A percentile compares a stretch with the other conserved stretches of the same genome.
These are phyloP conservation scores for Oceanodroma tethys DNA, from an alignment of 2,113 vertebrate species.

Conservation along the genomic window DNA sequence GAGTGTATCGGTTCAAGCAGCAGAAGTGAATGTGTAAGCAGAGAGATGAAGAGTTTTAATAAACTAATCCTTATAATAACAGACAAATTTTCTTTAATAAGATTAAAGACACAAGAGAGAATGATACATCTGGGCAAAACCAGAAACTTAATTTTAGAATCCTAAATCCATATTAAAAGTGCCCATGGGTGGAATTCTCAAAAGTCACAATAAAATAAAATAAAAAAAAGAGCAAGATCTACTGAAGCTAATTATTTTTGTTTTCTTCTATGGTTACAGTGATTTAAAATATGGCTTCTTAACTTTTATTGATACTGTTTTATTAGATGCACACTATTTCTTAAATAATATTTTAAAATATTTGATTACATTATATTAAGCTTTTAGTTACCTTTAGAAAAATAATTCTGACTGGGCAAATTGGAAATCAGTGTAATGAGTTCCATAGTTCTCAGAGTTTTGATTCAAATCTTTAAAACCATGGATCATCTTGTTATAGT, in stretches of 20 bases:
- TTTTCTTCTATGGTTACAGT: not conserved
- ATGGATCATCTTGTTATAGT: not conserved
- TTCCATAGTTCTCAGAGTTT: not conserved
- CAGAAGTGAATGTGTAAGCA: not conserved
- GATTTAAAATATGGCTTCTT: not conserved
- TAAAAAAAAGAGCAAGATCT: not conserved
- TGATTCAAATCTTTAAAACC: not conserved
- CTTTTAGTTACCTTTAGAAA: not conserved
- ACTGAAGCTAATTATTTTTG: not conserved
- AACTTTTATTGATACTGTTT: not conserved
- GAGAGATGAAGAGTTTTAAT: not conserved
- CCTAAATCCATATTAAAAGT: not conserved
- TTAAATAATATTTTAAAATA: not conserved
- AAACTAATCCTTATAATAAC: not conserved
- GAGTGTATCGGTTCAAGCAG: not conserved
- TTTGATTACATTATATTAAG: not conserved
- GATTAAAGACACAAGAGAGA: not conserved
- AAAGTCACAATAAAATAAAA: not conserved
- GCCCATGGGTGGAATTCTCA: not conserved
- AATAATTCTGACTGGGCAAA: not conserved
- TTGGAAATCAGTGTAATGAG: not conserved
- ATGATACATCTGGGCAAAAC: not conserved
- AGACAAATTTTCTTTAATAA: not conserved
- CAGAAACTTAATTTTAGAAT: not conserved
- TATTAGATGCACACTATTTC: not conserved